Evolutionary conservation across 2,113 vertebrate species (phyloP).

Genomic region (Brachypteracias leptosomus): DNA sequence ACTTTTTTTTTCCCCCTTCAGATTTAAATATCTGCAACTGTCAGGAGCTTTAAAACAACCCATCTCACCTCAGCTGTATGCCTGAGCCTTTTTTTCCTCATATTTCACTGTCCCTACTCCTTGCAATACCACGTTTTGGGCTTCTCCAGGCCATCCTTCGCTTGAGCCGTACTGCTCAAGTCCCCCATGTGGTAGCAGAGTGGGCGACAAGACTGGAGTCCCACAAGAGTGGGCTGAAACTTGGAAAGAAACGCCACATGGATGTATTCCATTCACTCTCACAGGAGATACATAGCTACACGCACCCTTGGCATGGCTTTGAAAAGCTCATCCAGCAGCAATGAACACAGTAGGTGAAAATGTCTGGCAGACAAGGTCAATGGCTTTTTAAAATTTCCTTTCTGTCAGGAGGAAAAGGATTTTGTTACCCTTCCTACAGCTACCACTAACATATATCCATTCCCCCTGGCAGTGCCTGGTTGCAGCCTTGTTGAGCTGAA

Average conservation of each 20-base stretch:
- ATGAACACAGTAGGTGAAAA: not conserved
- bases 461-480: not conserved
- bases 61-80: not conserved
- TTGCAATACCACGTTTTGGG: accelerated
- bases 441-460: not conserved
- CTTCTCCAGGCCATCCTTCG: not conserved
- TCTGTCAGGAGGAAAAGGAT: not conserved
- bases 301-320: not conserved
- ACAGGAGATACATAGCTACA: not conserved
- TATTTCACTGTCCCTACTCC: not conserved
- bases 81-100: not conserved
- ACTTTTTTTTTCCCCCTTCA: not conserved
- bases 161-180: not conserved
- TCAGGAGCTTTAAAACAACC: not conserved
- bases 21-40: not conserved
- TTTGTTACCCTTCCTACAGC: not conserved
- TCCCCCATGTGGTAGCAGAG: not conserved
- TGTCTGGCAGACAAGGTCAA: not conserved
- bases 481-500: not conserved
- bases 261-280: not conserved
- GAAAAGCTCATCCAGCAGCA: not conserved
- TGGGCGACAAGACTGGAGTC: too few species aligned
- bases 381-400: not conserved
- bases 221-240: too few species aligned
- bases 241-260: not conserved